Evolutionary conservation across 2,113 vertebrate genomes (phyloP), one percentile per base, ranked within the genome.

Genomic region (Ceratotherium simum): DNA sequence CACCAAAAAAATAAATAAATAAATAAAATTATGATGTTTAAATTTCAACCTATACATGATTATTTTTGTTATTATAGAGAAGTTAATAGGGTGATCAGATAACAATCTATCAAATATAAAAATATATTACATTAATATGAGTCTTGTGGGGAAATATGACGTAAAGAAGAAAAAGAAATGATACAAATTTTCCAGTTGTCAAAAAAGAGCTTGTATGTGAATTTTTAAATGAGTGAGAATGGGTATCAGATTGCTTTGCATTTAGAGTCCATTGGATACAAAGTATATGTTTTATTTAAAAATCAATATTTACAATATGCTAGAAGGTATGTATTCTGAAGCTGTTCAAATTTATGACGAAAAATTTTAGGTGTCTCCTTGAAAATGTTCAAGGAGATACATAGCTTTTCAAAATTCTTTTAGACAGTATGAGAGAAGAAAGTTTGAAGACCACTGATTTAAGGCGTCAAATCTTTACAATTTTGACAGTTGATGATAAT

Each of bases 31-130:
- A 33, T 14, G n/a, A 6, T 91, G 42, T 95, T 60, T 95, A 60
- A 80, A 72, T 58, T 80, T 91, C 64, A 86, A 51, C 27, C 12
- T 48, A 91, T 27, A 48, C 62, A 84, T 6, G 60, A 42, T 85
- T 85, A 79, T 85, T 56, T 95, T 85, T 86, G 62, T 72, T 56
- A 27, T 36, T 87, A 11, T 46, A 81, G 64, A 86, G 73, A 72
- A 60, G 1, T 65, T 72, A 80, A 70, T 72, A 72, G 62, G 2
- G 14, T 64, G 21, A 92, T 42, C 46, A 87, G 29, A 81, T 81
- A 56, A 96, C 80, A 86, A 87, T 65, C 16, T 91, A 79, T 87
- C 75, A 87, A 73, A 64, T 92, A 80, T 80, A 46, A 92, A 87
- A 72, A 79, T 51, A 51, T 62, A 33, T 69, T 82, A 31, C 31